Evolutionary conservation across 2,113 vertebrate genomes (phyloP).

Genomic region (Elephantulus edwardii): DNA sequence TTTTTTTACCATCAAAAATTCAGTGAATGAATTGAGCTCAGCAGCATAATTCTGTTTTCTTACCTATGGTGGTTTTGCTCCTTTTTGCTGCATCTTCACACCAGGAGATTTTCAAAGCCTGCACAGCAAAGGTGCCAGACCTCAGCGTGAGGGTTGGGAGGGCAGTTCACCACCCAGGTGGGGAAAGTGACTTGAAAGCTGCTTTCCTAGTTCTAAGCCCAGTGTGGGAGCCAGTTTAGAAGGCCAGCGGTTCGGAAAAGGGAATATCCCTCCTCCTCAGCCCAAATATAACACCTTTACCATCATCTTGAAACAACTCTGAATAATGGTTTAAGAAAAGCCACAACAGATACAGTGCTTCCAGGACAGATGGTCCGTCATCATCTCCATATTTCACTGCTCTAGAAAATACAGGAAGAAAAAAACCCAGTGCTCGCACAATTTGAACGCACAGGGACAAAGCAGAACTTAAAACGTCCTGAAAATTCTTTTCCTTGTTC

Average conservation of each 20-base stretch:
- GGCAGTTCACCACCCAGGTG: neutral
- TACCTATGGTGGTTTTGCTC: neutral
- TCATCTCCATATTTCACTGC: neutral
- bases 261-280: neutral
- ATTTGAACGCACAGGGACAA: neutral
- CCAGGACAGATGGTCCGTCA: neutral
- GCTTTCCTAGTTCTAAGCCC: neutral
- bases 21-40: neutral
- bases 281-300: neutral
- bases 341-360: neutral
- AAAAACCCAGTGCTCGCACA: neutral
- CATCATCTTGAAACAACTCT: neutral
- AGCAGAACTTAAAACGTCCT: neutral
- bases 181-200: neutral
- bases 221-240: neutral
- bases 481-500: constrained; percentile 27
- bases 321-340: neutral
- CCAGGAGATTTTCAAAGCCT: neutral
- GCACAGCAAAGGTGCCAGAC: neutral
- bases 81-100: neutral
- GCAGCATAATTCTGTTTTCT: neutral
- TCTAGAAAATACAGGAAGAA: neutral
- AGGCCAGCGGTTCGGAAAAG: neutral
- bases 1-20: neutral
- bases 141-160: neutral